Evolutionary conservation across 2,888 invertebrate species (phyloP), one percentile per base, ranked within the genome.

Genomic region (Muscina levida): DNA sequence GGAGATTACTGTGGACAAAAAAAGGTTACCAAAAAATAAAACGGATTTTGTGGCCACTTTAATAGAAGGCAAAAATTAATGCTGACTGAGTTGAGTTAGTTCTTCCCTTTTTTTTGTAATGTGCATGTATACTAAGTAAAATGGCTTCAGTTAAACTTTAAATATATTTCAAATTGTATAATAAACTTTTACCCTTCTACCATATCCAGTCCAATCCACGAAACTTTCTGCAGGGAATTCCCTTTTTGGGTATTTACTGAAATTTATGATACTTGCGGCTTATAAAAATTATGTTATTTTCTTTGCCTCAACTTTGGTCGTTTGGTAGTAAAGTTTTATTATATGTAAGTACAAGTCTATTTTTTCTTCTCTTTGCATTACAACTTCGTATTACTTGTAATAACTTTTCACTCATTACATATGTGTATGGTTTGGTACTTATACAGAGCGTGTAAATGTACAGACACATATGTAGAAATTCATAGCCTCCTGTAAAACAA

Each of bases 41-140:
- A 37, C 10, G 70, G 68, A 70, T 73, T 73, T 76, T 80, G 75
- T 80, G 79, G 79, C 76, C 76, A 72, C 76, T 72, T 76, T 65
- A 79, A 72, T 57, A 65, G 68, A 42, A 70, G 42, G 70, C 56
- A 65, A 31, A 76, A 65, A 57, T 76, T 71, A 72, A 68, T 66
- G 65, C 56, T 72, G 17, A 72, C 56, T 72, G 17, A 72, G 56
- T 70, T 70, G 57, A 73, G 72, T 31, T 59, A 6, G 15, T 51
- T 56, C 66, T 42, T 22, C 13, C 17, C 46, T 68, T 26, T 19
- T 67, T n/a, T n/a, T n/a, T n/a, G n/a, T n/a, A n/a, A n/a, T n/a
- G n/a, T n/a, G n/a, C n/a, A n/a, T n/a, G n/a, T n/a, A n/a, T n/a
- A n/a, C n/a, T n/a, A n/a, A n/a, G n/a, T n/a, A n/a, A n/a, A n/a